phyloP scores from a whole-genome alignment of 2,113 vertebrate genomes.

The Pangasianodon gigas region DNA sequence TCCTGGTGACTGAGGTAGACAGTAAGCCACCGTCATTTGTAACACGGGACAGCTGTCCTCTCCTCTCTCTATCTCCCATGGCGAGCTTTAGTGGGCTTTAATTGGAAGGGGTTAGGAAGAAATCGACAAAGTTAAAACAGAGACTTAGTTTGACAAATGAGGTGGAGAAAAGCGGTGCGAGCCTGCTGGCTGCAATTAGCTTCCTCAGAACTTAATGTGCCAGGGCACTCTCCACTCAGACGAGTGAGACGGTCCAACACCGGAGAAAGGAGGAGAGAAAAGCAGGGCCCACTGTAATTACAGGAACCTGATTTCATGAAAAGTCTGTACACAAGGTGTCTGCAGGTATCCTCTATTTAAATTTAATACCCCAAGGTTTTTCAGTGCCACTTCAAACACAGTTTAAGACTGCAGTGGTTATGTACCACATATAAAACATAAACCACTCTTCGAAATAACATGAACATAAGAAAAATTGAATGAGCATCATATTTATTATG shows the following conservation, averaged over 20 bases:
- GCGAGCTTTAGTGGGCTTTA: slow-evolving; percentile 57
- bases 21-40: slow-evolving; percentile 60
- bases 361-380: background rate
- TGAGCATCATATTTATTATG: no score
- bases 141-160: slow-evolving; percentile 59
- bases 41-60: slow-evolving; percentile 67
- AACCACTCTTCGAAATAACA: background rate
- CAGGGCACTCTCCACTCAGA: slow-evolving; percentile 14
- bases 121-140: slow-evolving; percentile 58
- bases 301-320: background rate
- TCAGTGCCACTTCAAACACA: background rate
- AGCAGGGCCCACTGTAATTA: slow-evolving; percentile 3
- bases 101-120: slow-evolving; percentile 60
- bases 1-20: slow-evolving; percentile 65
- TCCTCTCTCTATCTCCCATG: slow-evolving; percentile 54
- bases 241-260: slow-evolving; percentile 13
- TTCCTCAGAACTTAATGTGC: slow-evolving; percentile 42
- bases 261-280: background rate
- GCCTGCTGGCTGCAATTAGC: slow-evolving; percentile 48
- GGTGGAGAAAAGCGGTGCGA: slow-evolving; percentile 39
- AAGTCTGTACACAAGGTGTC: background rate
- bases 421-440: background rate
- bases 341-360: background rate
- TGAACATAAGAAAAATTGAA: background rate
- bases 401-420: background rate